Conservation (phyloP, 2,888 invertebrate genomes). For the Megalurothrips usitatus region DNA sequence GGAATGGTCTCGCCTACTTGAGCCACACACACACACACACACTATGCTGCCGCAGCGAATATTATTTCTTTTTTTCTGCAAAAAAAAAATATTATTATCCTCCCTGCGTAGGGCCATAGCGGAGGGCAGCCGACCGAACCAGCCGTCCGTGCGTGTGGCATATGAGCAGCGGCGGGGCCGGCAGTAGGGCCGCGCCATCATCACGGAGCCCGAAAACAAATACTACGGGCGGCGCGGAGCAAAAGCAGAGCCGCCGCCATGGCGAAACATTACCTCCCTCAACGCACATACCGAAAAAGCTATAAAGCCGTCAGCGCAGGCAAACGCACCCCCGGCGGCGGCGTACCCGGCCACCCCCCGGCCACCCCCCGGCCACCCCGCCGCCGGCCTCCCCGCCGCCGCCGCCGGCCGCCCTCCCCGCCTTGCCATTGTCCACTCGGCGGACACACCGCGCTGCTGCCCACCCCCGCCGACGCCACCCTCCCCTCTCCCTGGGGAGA, state of each 20-base stretch:
- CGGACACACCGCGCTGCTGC: neutral
- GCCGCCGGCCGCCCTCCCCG: neutral
- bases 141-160: too few species aligned
- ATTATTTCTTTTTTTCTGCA: too few species aligned
- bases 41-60: too few species aligned
- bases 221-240: neutral
- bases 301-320: constrained; percentile 1
- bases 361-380: neutral
- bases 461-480: neutral
- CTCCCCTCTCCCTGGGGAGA: neutral
- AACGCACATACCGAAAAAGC: constrained; percentile 6
- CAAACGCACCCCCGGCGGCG: neutral
- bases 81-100: too few species aligned
- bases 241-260: neutral
- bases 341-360: too few species aligned
- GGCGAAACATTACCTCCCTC: neutral
- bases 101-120: too few species aligned
- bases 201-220: neutral
- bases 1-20: too few species aligned
- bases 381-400: neutral
- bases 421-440: neutral
- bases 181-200: too few species aligned
- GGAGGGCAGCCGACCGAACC: too few species aligned
- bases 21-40: too few species aligned
- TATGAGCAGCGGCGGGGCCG: too few species aligned